These are phyloP conservation scores for Elephas maximus DNA, from an alignment of 2,113 vertebrate species.

Conservation along the genomic window DNA sequence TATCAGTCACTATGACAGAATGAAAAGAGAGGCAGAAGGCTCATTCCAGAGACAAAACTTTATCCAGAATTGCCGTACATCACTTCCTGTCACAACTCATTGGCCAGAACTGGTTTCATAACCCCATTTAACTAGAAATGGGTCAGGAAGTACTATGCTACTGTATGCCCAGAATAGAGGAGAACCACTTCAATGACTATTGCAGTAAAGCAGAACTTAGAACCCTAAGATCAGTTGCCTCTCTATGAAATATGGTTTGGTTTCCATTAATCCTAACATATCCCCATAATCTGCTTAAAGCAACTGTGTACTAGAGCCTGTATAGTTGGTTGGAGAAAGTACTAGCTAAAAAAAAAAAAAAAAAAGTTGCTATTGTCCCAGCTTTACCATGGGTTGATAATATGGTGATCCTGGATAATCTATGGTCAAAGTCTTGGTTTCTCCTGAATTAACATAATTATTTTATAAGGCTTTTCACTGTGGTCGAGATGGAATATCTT, in stretches of 20 bases:
- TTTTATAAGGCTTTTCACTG: neutral
- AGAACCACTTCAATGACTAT: neutral
- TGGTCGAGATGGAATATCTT: constrained; percentile 29
- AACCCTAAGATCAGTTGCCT: neutral
- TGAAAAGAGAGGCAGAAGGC: neutral
- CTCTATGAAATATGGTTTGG: neutral
- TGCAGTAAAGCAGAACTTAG: neutral
- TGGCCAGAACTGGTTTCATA: neutral
- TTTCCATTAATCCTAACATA: neutral
- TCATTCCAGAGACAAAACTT: neutral
- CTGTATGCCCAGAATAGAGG: neutral
- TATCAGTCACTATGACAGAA: neutral
- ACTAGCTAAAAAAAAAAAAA: neutral
- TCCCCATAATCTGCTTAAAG: neutral
- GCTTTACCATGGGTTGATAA: neutral
- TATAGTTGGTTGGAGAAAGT: neutral
- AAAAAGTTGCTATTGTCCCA: neutral
- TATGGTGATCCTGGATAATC: neutral
- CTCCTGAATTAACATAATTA: neutral
- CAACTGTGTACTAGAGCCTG: neutral
- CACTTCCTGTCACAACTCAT: neutral
- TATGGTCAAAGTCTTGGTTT: neutral
- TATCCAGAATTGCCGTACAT: neutral
- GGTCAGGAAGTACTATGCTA: neutral
- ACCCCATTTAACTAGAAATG: neutral